Conservation (phyloP, 2,888 invertebrate genomes). For the Napeogenes inachia region DNA sequence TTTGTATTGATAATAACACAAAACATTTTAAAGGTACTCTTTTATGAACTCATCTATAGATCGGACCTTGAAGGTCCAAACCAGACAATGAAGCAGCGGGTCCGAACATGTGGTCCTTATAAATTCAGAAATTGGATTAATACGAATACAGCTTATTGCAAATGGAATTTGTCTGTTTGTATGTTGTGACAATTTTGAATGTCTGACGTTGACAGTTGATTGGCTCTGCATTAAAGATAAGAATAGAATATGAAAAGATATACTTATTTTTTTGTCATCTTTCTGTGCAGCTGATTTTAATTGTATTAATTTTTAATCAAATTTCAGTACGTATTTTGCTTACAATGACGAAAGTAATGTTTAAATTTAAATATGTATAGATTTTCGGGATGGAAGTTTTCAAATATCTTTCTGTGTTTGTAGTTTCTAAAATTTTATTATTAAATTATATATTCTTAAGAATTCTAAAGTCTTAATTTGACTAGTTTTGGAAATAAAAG, state of each 20-base stretch:
- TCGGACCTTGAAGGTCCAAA: conserved; percentile 50
- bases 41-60: conserved; percentile 67
- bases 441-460: no score
- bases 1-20: conserved; percentile 40
- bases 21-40: conserved; percentile 47
- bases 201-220: background rate
- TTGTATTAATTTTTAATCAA: no score
- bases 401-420: no score
- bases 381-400: no score
- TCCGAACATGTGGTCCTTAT: conserved; percentile 61
- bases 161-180: conserved; percentile 50
- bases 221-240: background rate
- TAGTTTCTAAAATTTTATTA: no score
- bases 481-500: no score
- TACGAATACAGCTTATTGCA: conserved; percentile 54
- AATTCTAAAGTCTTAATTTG: no score
- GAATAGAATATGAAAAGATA: background rate
- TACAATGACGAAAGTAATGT: no score
- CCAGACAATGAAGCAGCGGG: conserved; percentile 54
- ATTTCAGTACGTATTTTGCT: no score
- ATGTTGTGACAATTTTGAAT: conserved; percentile 50
- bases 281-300: no score
- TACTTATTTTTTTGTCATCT: no score
- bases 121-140: conserved; percentile 72
- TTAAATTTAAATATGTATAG: no score